Conservation (phyloP, 2,888 invertebrate genomes). For the Cantharis nigra region DNA sequence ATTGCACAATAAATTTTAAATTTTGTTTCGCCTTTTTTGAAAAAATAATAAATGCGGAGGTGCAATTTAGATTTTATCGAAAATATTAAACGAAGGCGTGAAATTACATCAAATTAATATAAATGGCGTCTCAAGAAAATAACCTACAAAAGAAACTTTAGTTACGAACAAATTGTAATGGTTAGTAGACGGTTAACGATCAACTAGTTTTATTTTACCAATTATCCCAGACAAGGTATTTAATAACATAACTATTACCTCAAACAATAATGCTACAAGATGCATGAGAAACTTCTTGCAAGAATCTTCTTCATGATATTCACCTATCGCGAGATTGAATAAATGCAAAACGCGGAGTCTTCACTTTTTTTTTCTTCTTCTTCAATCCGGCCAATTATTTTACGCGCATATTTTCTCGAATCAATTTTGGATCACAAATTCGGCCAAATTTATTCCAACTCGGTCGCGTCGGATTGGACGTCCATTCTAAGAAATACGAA, state of each 20-base stretch:
- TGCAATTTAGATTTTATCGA: neutral
- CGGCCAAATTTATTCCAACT: conserved; percentile 13
- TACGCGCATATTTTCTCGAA: neutral
- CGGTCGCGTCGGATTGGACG: conserved; percentile 12
- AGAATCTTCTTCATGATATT: neutral
- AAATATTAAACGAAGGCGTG: neutral
- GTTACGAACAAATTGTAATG: conserved; percentile 19
- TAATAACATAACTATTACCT: conserved; percentile 29
- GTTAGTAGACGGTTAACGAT: conserved; percentile 22
- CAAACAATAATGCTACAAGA: conserved; percentile 18
- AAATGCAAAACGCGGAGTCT: neutral
- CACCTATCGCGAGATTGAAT: neutral
- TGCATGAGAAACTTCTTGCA: neutral
- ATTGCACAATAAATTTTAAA: neutral
- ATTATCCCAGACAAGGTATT: conserved; percentile 29
- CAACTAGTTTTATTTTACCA: conserved; percentile 31
- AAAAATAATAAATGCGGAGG: neutral
- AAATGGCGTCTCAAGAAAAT: neutral
- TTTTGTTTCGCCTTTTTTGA: neutral
- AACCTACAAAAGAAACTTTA: conserved; percentile 14
- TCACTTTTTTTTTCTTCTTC: neutral
- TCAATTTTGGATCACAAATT: neutral
- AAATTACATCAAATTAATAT: neutral
- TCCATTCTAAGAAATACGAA: conserved; percentile 21
- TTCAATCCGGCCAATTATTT: neutral